phyloP scores from a whole-genome alignment of 2,888 invertebrate species.

The Campoplex nolae region DNA sequence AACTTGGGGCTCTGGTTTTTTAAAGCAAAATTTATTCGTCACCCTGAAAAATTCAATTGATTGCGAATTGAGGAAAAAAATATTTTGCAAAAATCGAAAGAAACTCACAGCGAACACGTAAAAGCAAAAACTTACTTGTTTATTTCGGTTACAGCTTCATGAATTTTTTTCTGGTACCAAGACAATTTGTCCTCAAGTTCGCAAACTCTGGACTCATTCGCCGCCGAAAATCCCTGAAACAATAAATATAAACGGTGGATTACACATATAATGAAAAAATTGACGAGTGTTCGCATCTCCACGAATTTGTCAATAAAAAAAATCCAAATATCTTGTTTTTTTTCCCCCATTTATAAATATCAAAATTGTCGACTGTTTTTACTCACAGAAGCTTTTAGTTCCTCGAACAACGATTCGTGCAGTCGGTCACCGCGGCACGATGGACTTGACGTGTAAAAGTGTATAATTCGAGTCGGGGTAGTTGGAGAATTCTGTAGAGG shows the following conservation, averaged over 20 bases:
- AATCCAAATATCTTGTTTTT: neutral
- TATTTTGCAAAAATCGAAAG: neutral
- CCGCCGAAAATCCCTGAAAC: conserved; percentile 72
- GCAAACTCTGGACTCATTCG: conserved; percentile 66
- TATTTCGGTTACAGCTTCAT: conserved; percentile 62
- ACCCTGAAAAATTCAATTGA: conserved; percentile 51
- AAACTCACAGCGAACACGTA: neutral
- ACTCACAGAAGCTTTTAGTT: conserved; percentile 76
- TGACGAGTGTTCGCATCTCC: too few species aligned
- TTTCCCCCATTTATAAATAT: neutral
- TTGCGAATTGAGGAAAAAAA: neutral
- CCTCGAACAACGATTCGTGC: conserved; percentile 72
- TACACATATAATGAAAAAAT: too few species aligned
- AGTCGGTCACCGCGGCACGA: conserved; percentile 57
- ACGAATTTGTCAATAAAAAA: neutral
- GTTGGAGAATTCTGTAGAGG: conserved; percentile 68
- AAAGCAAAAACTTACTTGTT: conserved; percentile 63
- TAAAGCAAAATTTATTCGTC: conserved; percentile 35
- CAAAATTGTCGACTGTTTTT: neutral
- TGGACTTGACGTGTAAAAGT: conserved; percentile 67
- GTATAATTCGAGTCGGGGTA: conserved; percentile 64
- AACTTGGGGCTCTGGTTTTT: conserved; percentile 34
- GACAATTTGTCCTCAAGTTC: conserved; percentile 72
- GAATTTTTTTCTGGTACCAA: conserved; percentile 71
- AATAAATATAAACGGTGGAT: neutral